Base-by-base conservation (phyloP, 2,797 vertebrate species). In the Denticeps clupeoides region DNA sequence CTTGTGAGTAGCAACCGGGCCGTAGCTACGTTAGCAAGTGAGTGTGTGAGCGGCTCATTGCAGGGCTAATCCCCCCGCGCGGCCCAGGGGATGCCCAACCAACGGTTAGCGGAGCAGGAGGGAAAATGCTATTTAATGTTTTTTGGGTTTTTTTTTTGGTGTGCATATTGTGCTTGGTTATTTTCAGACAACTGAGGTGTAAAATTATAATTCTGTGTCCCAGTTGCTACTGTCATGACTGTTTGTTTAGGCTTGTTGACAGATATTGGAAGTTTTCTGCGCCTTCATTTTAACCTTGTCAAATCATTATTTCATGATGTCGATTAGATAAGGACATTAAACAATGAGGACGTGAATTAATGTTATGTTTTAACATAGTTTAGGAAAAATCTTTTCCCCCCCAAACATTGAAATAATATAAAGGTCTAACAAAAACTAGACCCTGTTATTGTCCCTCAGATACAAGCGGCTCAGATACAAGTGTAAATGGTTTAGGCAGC, bases 111-210 rank as follows among this genome's bases (percentile, higher is more conserved):
- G 49, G 56, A 51, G 59, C 56, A 54, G 59, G 59, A 59, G 56
- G 49, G 50, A 65, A 65, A 65, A 51, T 45, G 59, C 56, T 59
- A 53, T 58, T 62, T 65, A 65, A 65, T 65, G 63, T 59, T 51
- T 56, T 59, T 32, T 16, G 13, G 7, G n/a, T n/a, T n/a, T n/a
- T 35, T 35, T 16, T 32, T 16, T 32, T 9, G 32, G 7, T n/a
- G n/a, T n/a, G n/a, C n/a, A n/a, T n/a, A n/a, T n/a, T n/a, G n/a
- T n/a, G n/a, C n/a, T n/a, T n/a, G 43, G 63, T 65, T 65, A 65
- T 65, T 65, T 65, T 62, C 59, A 54, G 63, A 50, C 50, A 59
- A 65, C 32, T 53, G 47, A 47, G 56, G 56, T 65, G 63, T 65
- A 59, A 65, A 65, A 65, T 65, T 59, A 65, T 62, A 52, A 65